Evolutionary conservation across 2,797 vertebrate species (phyloP), one percentile per base, ranked within the genome.

Genomic region (Danio kyathit): DNA sequence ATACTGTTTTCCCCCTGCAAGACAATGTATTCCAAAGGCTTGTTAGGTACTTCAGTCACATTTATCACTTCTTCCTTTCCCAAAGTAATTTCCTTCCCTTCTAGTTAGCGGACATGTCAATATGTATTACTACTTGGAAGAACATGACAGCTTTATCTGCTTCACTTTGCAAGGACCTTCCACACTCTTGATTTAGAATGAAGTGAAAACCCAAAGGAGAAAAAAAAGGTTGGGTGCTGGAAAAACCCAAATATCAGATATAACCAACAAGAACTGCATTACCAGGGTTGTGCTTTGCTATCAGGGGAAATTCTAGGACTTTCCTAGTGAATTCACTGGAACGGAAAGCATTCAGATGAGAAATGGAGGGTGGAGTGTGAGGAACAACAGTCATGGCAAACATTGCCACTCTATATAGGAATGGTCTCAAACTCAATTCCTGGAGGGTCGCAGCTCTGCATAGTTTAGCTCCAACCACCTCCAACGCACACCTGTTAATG

Each of bases 81-180:
- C 16, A 49, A 61, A 57, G 56, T 13, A 51, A 82, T 61, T 83
- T 79, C 54, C 64, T 44, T 76, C 56, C 57, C 67, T 54, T 71
- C 51, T 71, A 59, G 81, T 83, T 77, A 77, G 43, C 19, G 11
- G 72, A 84, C 43, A 57, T 74, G 69, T 82, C 86, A 84, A 63
- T 65, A 65, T 69, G 49, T 56, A 83, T 79, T 40, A 48, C 43
- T 43, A 66, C 73, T 79, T 59, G 78, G n/a, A 17, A 67, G 74
- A 60, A 54, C 69, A 63, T 56, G 46, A 43, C 69, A 8, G 79
- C 63, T 77, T 86, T 86, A 84, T 87, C 85, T 79, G 67, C 21
- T 5, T 67, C 46, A 72, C 71, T 48, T 81, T 76, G 82, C 74
- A 84, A 81, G 56, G 60, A 19, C 71, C 85, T 76, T 70, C 57